Conservation (phyloP, 2,797 vertebrate species). For the Sitta carolinensis region DNA sequence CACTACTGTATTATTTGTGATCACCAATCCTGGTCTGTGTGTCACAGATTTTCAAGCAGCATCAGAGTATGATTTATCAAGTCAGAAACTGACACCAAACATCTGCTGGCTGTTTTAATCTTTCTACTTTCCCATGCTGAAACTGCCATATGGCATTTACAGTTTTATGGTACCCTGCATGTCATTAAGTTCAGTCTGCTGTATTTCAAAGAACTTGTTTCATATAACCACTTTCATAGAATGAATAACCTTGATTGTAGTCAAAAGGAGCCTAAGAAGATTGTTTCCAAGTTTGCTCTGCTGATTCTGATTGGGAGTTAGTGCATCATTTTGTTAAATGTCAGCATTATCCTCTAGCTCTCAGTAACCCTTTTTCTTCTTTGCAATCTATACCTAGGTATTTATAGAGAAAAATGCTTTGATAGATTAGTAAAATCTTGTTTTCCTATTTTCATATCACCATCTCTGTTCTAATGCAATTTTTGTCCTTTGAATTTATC, state of each 20-base stretch:
- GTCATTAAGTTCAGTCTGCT: neutral
- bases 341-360: neutral
- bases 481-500: neutral
- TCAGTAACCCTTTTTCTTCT: neutral
- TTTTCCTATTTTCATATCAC: neutral
- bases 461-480: neutral
- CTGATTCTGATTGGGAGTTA: neutral
- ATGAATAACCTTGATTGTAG: neutral
- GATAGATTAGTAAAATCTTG: neutral
- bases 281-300: neutral
- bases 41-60: neutral
- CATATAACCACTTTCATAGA: neutral
- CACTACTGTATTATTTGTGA: neutral
- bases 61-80: neutral
- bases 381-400: neutral
- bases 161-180: neutral
- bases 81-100: neutral
- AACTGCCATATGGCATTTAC: neutral
- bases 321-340: neutral
- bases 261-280: neutral
- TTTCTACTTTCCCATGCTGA: neutral
- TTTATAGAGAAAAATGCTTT: neutral
- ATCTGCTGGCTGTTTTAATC: neutral
- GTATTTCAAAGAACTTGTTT: neutral
- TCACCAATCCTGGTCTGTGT: neutral